Conservation (phyloP, 2,113 vertebrate genomes). For the Eptatretus burgeri region DNA sequence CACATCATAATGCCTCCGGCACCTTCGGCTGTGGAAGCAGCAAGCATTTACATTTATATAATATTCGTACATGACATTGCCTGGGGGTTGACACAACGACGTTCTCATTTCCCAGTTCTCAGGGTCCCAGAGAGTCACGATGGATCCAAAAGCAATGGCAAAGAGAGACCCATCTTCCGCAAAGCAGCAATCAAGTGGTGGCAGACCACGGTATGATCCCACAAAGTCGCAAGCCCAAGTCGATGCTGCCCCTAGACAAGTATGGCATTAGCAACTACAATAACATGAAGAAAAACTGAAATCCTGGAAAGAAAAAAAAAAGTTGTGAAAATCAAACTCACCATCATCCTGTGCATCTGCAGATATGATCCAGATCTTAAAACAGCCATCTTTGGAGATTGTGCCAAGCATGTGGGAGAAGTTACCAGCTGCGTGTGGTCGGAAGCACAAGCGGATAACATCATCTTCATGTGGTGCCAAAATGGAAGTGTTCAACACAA, state of each 20-base stretch:
- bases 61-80: constrained; percentile 30
- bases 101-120: constrained; percentile 52
- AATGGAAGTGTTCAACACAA: constrained; percentile 57
- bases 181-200: constrained; percentile 43
- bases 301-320: too few species aligned
- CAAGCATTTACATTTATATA: not conserved
- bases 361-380: constrained; percentile 60
- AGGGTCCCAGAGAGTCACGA: constrained; percentile 55
- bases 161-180: constrained; percentile 68
- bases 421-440: constrained; percentile 15
- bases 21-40: too few species aligned
- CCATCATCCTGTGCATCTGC: constrained; percentile 17
- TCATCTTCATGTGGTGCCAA: constrained; percentile 34
- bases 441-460: constrained; percentile 48
- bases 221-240: constrained; percentile 82
- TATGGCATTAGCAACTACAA: too few species aligned
- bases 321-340: too few species aligned
- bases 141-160: constrained; percentile 49
- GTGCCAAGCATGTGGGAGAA: constrained; percentile 36
- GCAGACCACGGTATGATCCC: constrained; percentile 47
- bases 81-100: constrained; percentile 64
- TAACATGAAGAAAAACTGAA: too few species aligned
- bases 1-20: too few species aligned
- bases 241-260: constrained; percentile 8
- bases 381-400: constrained; percentile 35